Evolutionary conservation across 2,888 invertebrate genomes (phyloP).

Genomic region (Hipparchia semele): DNA sequence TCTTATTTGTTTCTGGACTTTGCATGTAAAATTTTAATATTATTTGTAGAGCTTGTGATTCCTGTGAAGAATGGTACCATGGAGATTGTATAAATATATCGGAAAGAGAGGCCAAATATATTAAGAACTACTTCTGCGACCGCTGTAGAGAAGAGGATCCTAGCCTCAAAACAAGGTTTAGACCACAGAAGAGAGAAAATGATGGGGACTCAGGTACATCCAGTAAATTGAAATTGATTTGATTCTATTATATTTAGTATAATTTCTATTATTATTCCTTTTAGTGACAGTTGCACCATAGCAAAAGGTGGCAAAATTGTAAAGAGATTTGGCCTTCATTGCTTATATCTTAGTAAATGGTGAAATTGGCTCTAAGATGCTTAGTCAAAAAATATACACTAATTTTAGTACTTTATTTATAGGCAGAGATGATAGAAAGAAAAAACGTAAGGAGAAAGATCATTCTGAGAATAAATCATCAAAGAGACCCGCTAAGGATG

Average conservation of each 20-base stretch:
- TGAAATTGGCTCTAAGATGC: too few species aligned
- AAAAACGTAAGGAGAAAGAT: slow-evolving; percentile 77
- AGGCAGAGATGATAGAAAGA: slow-evolving; percentile 75
- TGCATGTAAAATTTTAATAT: neutral
- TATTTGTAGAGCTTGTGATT: slow-evolving; percentile 92
- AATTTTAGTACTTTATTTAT: neutral
- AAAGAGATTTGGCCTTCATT: too few species aligned
- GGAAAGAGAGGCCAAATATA: slow-evolving; percentile 95
- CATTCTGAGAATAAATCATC: slow-evolving; percentile 76
- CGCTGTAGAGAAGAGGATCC: slow-evolving; percentile 93
- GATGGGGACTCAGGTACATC: slow-evolving; percentile 66
- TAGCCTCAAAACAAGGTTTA: slow-evolving; percentile 85
- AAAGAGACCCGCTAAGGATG: slow-evolving; percentile 69
- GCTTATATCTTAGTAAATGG: too few species aligned
- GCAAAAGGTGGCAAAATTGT: too few species aligned
- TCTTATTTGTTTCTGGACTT: too few species aligned
- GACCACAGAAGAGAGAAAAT: slow-evolving; percentile 77
- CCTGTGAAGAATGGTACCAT: slow-evolving; percentile 99
- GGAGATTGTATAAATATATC: slow-evolving; percentile 98
- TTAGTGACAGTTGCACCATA: too few species aligned
- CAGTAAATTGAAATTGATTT: too few species aligned
- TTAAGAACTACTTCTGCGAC: slow-evolving; percentile 96
- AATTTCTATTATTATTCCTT: neutral
- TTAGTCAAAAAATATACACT: too few species aligned
- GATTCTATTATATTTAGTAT: too few species aligned